phyloP scores from a whole-genome alignment of 2,113 vertebrate species.

The Reinhardtius hippoglossoides region DNA sequence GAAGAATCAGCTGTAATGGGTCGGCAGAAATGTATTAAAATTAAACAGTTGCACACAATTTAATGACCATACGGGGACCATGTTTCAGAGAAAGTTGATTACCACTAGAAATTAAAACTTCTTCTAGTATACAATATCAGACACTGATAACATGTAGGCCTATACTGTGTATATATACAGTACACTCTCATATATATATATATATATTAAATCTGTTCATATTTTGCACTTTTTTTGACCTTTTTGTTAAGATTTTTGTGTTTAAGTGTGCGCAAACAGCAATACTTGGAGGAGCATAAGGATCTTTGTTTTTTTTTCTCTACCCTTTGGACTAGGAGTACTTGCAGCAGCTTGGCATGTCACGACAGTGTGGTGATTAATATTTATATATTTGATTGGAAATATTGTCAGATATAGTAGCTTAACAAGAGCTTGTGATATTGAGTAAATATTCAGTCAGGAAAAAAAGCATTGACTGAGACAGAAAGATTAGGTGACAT shows the following conservation, averaged over 20 bases:
- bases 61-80: background rate
- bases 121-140: constrained; percentile 15
- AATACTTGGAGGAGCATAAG: background rate
- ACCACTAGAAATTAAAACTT: background rate
- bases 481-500: constrained; percentile 10
- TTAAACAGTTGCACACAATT: constrained; percentile 3
- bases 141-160: constrained; percentile 23
- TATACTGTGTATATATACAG: constrained; percentile 36
- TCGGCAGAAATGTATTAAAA: background rate
- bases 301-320: background rate
- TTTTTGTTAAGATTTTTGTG: constrained; percentile 34
- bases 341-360: constrained; percentile 32
- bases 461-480: constrained; percentile 2
- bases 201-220: constrained; percentile 19
- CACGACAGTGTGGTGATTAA: constrained; percentile 18
- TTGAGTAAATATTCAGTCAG: constrained; percentile 19
- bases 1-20: background rate
- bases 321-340: background rate
- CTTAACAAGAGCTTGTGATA: background rate
- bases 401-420: constrained; percentile 2
- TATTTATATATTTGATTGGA: constrained; percentile 11
- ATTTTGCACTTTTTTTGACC: constrained; percentile 49
- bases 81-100: constrained; percentile 15
- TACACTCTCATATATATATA: background rate
- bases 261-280: constrained; percentile 20